phyloP scores from a whole-genome alignment of 2,888 invertebrate species.

The Chesias legatella region DNA sequence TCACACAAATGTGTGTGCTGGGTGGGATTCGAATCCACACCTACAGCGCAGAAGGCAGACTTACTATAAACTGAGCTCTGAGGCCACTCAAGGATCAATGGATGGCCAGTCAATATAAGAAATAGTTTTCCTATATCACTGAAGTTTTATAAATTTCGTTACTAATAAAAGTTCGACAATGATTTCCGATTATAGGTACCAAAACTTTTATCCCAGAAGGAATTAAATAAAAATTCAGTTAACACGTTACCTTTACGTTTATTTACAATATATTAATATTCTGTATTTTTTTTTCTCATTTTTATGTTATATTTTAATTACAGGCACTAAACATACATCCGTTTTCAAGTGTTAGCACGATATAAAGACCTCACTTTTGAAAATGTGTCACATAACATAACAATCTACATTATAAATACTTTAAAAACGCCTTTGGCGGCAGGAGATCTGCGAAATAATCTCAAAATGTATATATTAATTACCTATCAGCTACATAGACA shows the following conservation, averaged over 20 bases:
- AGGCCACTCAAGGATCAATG: too few species aligned
- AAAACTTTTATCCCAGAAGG: too few species aligned
- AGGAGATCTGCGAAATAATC: slow-evolving; percentile 63
- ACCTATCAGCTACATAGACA: neutral
- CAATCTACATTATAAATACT: too few species aligned
- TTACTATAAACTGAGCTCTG: too few species aligned
- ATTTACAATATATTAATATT: slow-evolving; percentile 80
- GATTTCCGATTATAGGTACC: too few species aligned
- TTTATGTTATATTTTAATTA: slow-evolving; percentile 51
- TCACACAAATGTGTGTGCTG: too few species aligned
- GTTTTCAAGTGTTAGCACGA: slow-evolving; percentile 52
- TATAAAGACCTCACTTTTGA: slow-evolving; percentile 61
- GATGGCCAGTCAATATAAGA: too few species aligned
- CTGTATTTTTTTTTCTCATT: slow-evolving; percentile 62
- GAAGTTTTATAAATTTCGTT: too few species aligned
- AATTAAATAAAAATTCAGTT: slow-evolving; percentile 30
- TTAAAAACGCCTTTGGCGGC: slow-evolving; percentile 59
- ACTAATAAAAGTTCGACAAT: too few species aligned
- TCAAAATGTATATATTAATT: slow-evolving; percentile 36
- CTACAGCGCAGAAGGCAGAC: too few species aligned
- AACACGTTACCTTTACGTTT: slow-evolving; percentile 56
- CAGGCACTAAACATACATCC: slow-evolving; percentile 66
- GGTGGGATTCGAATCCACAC: too few species aligned
- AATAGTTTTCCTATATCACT: too few species aligned
- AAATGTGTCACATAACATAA: slow-evolving; percentile 35